Evolutionary conservation across 2,797 vertebrate genomes (phyloP).

Genomic region (Onychomys arenicola): DNA sequence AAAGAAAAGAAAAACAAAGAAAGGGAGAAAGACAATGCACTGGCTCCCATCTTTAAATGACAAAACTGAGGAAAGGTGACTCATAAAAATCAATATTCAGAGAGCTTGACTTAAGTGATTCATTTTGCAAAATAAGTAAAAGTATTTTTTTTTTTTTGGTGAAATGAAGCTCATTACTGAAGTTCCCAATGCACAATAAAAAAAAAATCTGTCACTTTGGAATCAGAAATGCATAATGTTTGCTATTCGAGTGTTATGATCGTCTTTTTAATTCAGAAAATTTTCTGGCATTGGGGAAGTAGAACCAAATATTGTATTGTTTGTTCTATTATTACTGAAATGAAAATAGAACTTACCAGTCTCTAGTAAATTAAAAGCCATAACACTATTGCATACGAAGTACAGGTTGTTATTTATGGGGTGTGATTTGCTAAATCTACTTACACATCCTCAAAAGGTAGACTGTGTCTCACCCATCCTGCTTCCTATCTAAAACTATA

Average conservation of each 20-base stretch:
- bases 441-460: neutral
- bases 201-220: neutral
- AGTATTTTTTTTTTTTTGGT: neutral
- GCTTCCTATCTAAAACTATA: neutral
- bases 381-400: neutral
- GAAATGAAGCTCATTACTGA: neutral
- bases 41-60: neutral
- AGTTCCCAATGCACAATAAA: neutral
- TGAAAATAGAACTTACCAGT: neutral
- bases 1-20: neutral
- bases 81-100: neutral
- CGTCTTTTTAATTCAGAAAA: constrained; percentile 3
- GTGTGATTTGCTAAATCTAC: neutral
- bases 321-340: neutral
- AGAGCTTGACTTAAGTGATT: constrained; percentile 10
- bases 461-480: neutral
- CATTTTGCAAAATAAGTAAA: neutral
- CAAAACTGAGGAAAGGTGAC: neutral
- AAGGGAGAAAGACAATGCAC: neutral
- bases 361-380: constrained; percentile 5
- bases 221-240: neutral
- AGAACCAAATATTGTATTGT: neutral
- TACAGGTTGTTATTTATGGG: neutral
- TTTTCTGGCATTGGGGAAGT: neutral
- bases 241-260: neutral